Conservation (phyloP, 2,888 invertebrate genomes). For the Choristoneura rosaceana region DNA sequence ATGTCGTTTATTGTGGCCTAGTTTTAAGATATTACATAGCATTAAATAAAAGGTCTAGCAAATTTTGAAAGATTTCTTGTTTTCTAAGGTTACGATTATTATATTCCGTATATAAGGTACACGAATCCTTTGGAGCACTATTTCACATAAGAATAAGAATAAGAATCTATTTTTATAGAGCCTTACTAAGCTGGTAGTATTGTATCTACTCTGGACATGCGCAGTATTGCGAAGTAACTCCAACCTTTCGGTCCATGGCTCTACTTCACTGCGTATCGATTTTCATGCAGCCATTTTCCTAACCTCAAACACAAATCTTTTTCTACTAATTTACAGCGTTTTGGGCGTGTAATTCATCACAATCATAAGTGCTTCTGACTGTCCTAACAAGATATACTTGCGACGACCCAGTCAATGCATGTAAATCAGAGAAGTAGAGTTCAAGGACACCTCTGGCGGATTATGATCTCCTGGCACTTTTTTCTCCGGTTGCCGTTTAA, state of each 20-base stretch:
- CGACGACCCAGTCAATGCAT: background rate
- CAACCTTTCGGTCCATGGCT: background rate
- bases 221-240: background rate
- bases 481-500: slow-evolving; percentile 1
- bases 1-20: no score
- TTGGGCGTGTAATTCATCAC: background rate
- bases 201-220: background rate
- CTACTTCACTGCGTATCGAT: background rate
- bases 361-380: background rate
- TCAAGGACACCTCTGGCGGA: no score
- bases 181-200: background rate
- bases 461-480: slow-evolving; percentile 6
- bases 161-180: no score
- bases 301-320: background rate
- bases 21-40: no score
- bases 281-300: background rate
- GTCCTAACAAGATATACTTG: background rate
- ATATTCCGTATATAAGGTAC: no score
- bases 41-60: no score
- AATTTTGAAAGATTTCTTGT: no score
- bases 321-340: background rate
- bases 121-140: no score
- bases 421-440: background rate
- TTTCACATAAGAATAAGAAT: no score
- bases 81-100: no score